These are phyloP conservation scores for Drosophila equinoxialis DNA, from an alignment of 1,140 invertebrate species.

Conservation along the genomic window DNA sequence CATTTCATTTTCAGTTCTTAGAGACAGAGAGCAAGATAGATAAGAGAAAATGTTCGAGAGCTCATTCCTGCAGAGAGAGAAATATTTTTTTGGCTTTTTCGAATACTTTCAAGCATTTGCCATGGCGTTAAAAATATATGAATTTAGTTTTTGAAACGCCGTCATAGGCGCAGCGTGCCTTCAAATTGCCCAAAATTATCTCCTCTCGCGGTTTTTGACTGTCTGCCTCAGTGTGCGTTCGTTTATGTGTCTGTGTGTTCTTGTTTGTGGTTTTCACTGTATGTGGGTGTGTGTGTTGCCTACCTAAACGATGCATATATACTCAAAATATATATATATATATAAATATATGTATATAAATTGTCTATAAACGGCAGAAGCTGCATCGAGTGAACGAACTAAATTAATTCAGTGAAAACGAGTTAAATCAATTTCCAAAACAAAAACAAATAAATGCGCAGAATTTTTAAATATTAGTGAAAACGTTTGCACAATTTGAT, in stretches of 20 bases:
- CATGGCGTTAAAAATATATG: slow-evolving; percentile 74
- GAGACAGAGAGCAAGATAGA: slow-evolving; percentile 9
- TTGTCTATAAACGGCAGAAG: slow-evolving; percentile 38
- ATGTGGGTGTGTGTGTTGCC: slow-evolving; percentile 18
- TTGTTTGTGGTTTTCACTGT: slow-evolving; percentile 16
- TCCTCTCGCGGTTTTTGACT: slow-evolving; percentile 10
- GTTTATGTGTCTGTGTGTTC: background rate
- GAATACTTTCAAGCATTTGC: slow-evolving; percentile 65
- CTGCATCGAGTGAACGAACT: slow-evolving; percentile 41
- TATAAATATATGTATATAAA: slow-evolving; percentile 21
- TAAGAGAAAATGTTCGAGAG: slow-evolving; percentile 20
- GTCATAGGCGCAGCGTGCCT: slow-evolving; percentile 72
- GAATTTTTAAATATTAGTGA: slow-evolving; percentile 3
- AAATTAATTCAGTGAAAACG: slow-evolving; percentile 13
- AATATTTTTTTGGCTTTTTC: slow-evolving; percentile 42
- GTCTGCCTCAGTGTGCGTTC: slow-evolving; percentile 18
- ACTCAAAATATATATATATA: background rate
- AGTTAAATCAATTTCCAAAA: slow-evolving; percentile 45
- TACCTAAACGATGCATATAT: background rate
- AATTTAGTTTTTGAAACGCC: slow-evolving; percentile 80
- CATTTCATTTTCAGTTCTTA: slow-evolving; percentile 47
- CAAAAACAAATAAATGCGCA: slow-evolving; percentile 57
- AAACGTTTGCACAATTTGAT: slow-evolving; percentile 27
- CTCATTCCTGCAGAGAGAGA: slow-evolving; percentile 13
- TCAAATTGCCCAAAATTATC: slow-evolving; percentile 31